phyloP scores from a whole-genome alignment of 2,113 vertebrate genomes.

The Lophotis ruficrista region DNA sequence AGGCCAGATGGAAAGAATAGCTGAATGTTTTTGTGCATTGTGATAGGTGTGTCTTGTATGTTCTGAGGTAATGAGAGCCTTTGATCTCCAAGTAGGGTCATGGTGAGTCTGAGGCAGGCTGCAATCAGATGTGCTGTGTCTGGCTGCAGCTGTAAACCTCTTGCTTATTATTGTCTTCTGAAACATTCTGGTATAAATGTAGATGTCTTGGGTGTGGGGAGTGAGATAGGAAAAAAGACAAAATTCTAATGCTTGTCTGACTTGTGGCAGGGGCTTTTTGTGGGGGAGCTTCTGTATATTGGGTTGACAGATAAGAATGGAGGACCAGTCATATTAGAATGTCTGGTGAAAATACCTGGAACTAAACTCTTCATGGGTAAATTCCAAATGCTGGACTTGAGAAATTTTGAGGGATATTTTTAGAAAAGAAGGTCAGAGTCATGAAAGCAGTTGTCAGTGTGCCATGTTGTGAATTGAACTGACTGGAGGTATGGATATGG shows the following conservation, averaged over 20 bases:
- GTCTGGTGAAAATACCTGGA: neutral
- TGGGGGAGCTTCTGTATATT: neutral
- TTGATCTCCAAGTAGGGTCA: neutral
- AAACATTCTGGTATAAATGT: neutral
- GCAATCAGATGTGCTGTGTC: neutral
- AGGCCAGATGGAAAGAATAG: neutral
- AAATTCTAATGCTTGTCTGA: neutral
- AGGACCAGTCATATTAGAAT: neutral
- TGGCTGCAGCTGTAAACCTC: neutral
- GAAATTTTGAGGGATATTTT: neutral
- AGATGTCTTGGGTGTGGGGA: neutral
- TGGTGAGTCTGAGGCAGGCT: neutral
- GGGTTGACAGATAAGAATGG: neutral
- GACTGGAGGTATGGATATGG: neutral
- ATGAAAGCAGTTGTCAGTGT: neutral
- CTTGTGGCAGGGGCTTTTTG: accelerated
- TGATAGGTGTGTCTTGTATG: neutral
- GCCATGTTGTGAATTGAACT: neutral
- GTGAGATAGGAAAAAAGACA: neutral
- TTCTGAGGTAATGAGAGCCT: neutral
- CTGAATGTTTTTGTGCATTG: neutral
- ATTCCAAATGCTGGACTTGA: neutral
- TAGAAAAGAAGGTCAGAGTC: neutral
- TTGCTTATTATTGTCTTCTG: neutral
- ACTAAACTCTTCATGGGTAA: neutral